Evolutionary conservation across 2,888 invertebrate species (phyloP), one percentile per base, ranked within the genome.

Genomic region (Tenodera sinensis): DNA sequence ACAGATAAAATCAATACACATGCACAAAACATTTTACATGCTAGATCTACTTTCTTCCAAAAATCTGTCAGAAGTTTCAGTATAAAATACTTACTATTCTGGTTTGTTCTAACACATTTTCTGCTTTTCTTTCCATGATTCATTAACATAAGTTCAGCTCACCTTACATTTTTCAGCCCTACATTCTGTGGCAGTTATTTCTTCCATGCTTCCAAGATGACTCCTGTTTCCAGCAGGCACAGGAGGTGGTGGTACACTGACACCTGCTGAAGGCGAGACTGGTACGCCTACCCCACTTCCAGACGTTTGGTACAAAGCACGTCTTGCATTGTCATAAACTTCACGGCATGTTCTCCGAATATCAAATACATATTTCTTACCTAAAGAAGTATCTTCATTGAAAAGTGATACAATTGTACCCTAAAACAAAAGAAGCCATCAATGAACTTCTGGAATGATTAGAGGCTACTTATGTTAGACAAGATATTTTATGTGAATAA

Each of bases 341-440:
- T 98, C 98, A 91, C 97, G 95, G 91, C 97, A 97, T 83, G 98
- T 98, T 92, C 97, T 95, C 88, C 97, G 95, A 91, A 98, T 98
- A 94, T 98, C 98, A 93, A 98, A 98, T 91, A 98, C 97, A 93
- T 98, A 98, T 90, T 97, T 97, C 91, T 97, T 97, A 14, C 98
- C 98, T 87, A 97, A 93, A 14, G 97, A 96, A 84, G 97, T 97
- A 92, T 97, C 96, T 93, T 98, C 98, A 94, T 97, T 97, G 94
- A 98, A 98, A 93, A 98, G 96, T 8, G 98, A 98, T 89, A 97
- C 97, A 92, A 98, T 97, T 84, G 97, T 98, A 90, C 98, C 98
- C 95, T 96, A 93, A 27, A 91, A 28, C 84, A 84, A 7, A 85
- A 82, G 25, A 34, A 2, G 54, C 2, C 3, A 28, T 1, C 27